Base-by-base conservation (phyloP, 2,113 vertebrate genomes). In the Leucosticte australis region DNA sequence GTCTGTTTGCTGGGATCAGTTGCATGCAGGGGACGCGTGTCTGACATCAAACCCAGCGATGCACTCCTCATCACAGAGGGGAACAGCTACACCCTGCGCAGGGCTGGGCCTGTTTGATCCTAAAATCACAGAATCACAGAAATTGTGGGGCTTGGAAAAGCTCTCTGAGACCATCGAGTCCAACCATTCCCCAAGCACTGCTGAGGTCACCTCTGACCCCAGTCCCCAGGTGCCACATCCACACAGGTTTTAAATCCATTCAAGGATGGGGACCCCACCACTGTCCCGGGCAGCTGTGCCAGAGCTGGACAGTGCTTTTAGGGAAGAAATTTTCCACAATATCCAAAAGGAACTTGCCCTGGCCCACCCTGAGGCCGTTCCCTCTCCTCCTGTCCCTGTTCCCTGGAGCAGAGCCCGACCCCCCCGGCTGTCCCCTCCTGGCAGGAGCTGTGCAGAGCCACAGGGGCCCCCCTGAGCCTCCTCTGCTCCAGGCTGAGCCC, bases 141-240 rank as follows among this genome's bases (percentile, higher is more conserved):
- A 7, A 8, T 21, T 12, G 16, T 7, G 18, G 7, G 78, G 33
- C 13, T 6, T 67, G 53, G 87, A n/a, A 55, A 47, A 62, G 24
- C 30, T 28, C 60, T 13, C 28, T 26, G 60, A 22, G 16, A 27
- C 13, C 68, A 17, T 13, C 2, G 6, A 35, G n/a, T 5, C 30
- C 52, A 22, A 1, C 23, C 15, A 3, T 17, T 13, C n/a, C 59
- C 23, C 39, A 4, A 20, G 33, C 60, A 8, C 46, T 12, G 24
- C 69, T 20, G 1, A 26, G 33, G 39, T 5, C 87, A 68, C 30
- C 33, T 1, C 33, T 26, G 26, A 1, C 19, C 28, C 22, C 0
- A 1, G 33, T 8, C 28, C 52, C 53, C 46, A 6, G 0, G 17
- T 39, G 62, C 11, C 69, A 35, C 53, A 22, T 14, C 15, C 60